Conservation (phyloP, 2,797 vertebrate genomes). For the Acanthornis magna region DNA sequence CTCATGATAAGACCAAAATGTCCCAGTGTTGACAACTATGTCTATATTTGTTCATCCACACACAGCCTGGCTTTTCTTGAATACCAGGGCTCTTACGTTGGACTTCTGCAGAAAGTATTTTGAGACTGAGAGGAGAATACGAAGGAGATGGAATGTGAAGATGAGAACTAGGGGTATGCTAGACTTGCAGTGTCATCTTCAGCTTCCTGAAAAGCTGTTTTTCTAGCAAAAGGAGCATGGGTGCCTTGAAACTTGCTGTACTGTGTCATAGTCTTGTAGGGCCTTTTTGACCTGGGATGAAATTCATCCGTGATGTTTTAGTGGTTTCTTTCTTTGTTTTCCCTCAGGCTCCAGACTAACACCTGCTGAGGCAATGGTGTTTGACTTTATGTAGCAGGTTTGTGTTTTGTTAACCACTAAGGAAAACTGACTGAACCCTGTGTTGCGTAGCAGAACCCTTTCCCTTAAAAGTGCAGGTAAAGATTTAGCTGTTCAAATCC, state of each 20-base stretch:
- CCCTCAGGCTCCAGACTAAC: not conserved
- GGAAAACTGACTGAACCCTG: not conserved
- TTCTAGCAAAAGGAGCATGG: not conserved
- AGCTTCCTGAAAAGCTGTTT: not conserved
- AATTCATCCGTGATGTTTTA: not conserved
- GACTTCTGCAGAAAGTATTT: not conserved
- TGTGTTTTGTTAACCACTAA: not conserved
- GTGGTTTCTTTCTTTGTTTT: not conserved
- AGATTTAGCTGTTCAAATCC: not conserved
- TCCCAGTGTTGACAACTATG: not conserved
- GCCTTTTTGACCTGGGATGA: not conserved
- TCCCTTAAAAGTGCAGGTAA: fast-evolving
- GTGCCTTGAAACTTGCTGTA: not conserved
- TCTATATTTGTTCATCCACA: not conserved
- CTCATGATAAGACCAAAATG: not conserved
- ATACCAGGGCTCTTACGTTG: not conserved
- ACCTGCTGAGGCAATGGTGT: not conserved
- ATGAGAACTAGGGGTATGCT: not conserved
- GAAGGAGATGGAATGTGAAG: not conserved
- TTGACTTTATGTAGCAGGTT: not conserved
- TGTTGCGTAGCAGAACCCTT: not conserved
- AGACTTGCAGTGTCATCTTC: not conserved
- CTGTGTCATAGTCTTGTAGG: not conserved
- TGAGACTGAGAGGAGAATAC: not conserved
- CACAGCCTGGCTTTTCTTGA: not conserved